These are phyloP conservation scores for Carlito syrichta DNA, from an alignment of 2,113 vertebrate species.

Conservation along the genomic window DNA sequence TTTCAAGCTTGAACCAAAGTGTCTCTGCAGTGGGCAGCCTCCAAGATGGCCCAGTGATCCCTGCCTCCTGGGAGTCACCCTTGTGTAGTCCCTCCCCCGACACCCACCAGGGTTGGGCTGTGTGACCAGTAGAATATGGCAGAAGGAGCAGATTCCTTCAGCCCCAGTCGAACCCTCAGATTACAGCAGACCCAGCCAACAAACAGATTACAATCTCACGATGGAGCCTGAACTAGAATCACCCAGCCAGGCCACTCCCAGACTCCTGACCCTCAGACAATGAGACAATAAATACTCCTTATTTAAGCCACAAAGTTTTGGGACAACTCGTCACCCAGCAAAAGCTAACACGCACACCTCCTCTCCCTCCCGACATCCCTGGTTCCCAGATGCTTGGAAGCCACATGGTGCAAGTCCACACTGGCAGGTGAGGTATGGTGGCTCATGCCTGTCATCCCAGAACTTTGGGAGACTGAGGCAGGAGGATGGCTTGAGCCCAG, in stretches of 20 bases:
- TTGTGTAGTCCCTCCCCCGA: background rate
- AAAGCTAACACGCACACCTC: accelerated
- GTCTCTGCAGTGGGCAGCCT: background rate
- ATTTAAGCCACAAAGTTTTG: background rate
- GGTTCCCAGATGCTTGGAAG: accelerated
- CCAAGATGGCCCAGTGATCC: background rate
- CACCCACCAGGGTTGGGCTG: background rate
- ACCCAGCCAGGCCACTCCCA: background rate
- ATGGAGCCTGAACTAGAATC: background rate
- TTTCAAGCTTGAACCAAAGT: background rate
- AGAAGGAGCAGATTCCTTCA: background rate
- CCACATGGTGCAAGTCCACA: accelerated
- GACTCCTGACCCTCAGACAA: background rate
- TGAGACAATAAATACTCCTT: accelerated
- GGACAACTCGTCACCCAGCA: background rate
- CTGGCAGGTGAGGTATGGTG: too few species aligned
- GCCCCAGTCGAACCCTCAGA: background rate
- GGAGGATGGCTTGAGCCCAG: too few species aligned
- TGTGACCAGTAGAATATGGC: background rate
- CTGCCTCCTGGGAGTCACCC: background rate
- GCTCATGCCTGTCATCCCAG: too few species aligned
- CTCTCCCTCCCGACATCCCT: background rate
- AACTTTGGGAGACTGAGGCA: too few species aligned
- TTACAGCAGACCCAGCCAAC: accelerated
- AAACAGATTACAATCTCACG: accelerated